Conservation (phyloP, 30 jellyfish, hydroid and myxozoan genomes). For the Nemopilema nomurai region DNA sequence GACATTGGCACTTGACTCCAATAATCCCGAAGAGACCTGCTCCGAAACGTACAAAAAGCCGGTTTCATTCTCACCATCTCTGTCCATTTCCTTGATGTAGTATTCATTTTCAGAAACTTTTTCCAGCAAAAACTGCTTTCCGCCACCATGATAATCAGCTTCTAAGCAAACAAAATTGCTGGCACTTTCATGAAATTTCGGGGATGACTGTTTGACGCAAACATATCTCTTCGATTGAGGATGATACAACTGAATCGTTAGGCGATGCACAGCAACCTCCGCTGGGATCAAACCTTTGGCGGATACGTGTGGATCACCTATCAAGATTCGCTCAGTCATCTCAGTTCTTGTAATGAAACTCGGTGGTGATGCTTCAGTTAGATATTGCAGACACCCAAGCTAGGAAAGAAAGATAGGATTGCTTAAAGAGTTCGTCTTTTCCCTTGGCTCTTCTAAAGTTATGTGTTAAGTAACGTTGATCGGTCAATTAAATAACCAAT, state of each 20-base stretch:
- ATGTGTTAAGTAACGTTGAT: too few relatives aligned
- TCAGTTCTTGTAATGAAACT: too few relatives aligned
- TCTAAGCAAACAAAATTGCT: constrained; percentile 16
- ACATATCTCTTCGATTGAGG: constrained; percentile 10
- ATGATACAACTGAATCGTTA: not conserved
- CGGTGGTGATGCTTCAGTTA: too few relatives aligned
- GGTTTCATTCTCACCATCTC: not conserved
- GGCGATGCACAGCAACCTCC: constrained; percentile 2
- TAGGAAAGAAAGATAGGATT: not conserved
- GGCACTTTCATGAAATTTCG: not conserved
- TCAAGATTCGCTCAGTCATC: not conserved
- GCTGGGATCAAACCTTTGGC: constrained; percentile 17
- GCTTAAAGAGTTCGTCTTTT: not conserved
- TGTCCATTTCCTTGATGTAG: constrained; percentile 9
- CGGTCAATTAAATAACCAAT: too few relatives aligned
- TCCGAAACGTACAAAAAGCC: constrained; percentile 24
- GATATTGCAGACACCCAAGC: not conserved
- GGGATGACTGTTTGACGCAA: not conserved
- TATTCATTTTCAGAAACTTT: constrained; percentile 1
- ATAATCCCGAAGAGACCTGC: constrained; percentile 6
- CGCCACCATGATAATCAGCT: constrained; percentile 14
- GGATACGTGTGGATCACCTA: not conserved
- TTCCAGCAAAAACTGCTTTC: constrained; percentile 9
- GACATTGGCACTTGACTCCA: constrained; percentile 39
- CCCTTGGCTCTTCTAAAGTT: too few relatives aligned